A percentile compares a stretch with the other conserved stretches of the same genome.
Evolutionary conservation across 2,888 invertebrate genomes (phyloP).

Genomic region (Conchocele bisecta): DNA sequence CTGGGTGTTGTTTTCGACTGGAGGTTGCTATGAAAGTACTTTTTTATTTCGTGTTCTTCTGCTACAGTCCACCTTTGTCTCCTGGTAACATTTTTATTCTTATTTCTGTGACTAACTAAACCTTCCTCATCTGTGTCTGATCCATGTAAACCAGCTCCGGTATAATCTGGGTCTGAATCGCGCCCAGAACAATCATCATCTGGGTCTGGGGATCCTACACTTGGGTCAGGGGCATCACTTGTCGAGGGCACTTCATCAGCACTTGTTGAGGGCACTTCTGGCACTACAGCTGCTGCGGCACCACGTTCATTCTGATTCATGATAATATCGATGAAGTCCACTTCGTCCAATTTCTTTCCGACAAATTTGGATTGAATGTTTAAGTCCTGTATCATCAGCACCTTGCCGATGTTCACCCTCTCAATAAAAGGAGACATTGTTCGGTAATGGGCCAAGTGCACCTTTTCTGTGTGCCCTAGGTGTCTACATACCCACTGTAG

Average conservation of each 20-base stretch:
- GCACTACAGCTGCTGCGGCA: no score
- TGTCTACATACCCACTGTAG: slow-evolving; percentile 22
- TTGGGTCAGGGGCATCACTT: no score
- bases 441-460: slow-evolving; percentile 20
- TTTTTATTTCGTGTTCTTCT: slow-evolving; percentile 17
- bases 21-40: slow-evolving; percentile 11
- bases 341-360: no score
- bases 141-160: not conserved
- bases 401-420: slow-evolving; percentile 15
- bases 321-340: slow-evolving; percentile 14
- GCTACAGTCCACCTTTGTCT: slow-evolving; percentile 18
- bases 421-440: slow-evolving; percentile 14
- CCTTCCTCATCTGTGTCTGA: slow-evolving; percentile 4
- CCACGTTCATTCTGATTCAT: no score
- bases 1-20: slow-evolving; percentile 5
- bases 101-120: no score
- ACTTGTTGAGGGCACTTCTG: no score
- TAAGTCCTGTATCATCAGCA: slow-evolving; percentile 30
- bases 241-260: no score
- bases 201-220: no score
- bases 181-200: no score
- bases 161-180: no score
- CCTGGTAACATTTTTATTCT: slow-evolving; percentile 5
- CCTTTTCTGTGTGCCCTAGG: slow-evolving; percentile 22
- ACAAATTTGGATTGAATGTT: slow-evolving; percentile 20